These are phyloP conservation scores for Barbus barbus DNA, from an alignment of 2,113 vertebrate species.

Conservation along the genomic window DNA sequence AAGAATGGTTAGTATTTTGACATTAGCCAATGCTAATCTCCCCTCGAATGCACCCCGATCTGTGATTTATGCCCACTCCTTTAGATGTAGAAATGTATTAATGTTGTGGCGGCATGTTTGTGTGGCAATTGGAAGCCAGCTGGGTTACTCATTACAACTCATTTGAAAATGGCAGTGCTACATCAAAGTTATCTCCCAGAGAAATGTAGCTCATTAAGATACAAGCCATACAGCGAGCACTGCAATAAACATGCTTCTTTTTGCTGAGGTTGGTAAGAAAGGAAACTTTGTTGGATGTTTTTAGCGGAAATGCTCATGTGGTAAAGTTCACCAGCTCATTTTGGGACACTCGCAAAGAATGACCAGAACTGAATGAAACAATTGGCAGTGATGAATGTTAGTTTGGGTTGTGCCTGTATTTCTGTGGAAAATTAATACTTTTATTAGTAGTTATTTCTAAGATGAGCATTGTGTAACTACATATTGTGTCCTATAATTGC, in stretches of 20 bases:
- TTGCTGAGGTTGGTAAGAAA: conserved; percentile 15
- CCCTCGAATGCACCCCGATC: neutral
- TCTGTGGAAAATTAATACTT: neutral
- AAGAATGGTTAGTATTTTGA: conserved; percentile 5
- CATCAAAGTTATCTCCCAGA: conserved; percentile 42
- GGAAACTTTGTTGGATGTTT: neutral
- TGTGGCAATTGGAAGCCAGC: conserved; percentile 29
- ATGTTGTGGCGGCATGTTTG: conserved; percentile 36
- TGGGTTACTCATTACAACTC: conserved; percentile 38
- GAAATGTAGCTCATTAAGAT: conserved; percentile 36
- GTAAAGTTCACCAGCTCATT: neutral
- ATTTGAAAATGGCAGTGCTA: conserved; percentile 41
- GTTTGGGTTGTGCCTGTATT: neutral
- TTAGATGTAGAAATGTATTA: conserved; percentile 14
- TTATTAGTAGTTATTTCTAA: too few relatives aligned
- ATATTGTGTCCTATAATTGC: too few relatives aligned
- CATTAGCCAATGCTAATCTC: neutral
- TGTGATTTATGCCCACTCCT: conserved; percentile 33
- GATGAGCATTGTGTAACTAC: neutral
- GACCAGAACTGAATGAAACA: neutral
- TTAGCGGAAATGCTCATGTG: neutral
- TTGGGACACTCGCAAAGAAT: neutral
- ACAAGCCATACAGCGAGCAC: conserved; percentile 16
- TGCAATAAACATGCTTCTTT: conserved; percentile 35
- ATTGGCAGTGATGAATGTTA: neutral